Conservation (phyloP, 2,888 invertebrate genomes). For the Hydrotaea diabolus region DNA sequence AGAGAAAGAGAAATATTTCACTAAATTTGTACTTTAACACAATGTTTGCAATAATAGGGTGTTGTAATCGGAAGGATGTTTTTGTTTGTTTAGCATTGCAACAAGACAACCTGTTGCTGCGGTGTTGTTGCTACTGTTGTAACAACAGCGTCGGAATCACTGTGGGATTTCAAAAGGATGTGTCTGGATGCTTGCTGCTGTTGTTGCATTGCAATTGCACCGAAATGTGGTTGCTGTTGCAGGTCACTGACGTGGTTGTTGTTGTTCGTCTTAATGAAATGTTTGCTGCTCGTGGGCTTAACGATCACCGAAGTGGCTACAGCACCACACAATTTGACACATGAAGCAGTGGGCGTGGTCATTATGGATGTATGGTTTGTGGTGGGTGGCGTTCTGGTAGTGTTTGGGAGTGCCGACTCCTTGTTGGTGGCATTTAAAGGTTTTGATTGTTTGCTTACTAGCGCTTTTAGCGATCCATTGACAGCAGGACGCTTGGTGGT, state of each 20-base stretch:
- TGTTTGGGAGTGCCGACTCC: conserved; percentile 17
- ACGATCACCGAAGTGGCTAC: conserved; percentile 80
- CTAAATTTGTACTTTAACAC: no score
- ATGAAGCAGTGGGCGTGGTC: conserved; percentile 17
- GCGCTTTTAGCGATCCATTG: conserved; percentile 28
- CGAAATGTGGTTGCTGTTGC: conserved; percentile 66
- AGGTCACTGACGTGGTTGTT: conserved; percentile 61
- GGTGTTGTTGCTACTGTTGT: conserved; percentile 64
- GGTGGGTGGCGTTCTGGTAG: conserved; percentile 39
- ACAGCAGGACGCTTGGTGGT: conserved; percentile 59
- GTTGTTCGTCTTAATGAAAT: conserved; percentile 59
- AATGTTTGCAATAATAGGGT: no score
- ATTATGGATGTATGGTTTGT: conserved; percentile 7
- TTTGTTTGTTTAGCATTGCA: conserved; percentile 70
- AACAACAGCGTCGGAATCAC: conserved; percentile 59
- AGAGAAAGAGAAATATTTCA: no score
- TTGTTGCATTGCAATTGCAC: conserved; percentile 45
- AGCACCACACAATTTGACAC: conserved; percentile 52
- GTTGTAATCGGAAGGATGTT: no score
- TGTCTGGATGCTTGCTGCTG: conserved; percentile 27
- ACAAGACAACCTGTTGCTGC: conserved; percentile 70
- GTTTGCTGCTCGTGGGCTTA: conserved; percentile 73
- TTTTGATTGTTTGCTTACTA: conserved; percentile 58
- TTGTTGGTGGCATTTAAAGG: conserved; percentile 22
- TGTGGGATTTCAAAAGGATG: not conserved